These are phyloP conservation scores for Apis laboriosa DNA, from an alignment of 1,140 invertebrate genomes.

Conservation along the genomic window DNA sequence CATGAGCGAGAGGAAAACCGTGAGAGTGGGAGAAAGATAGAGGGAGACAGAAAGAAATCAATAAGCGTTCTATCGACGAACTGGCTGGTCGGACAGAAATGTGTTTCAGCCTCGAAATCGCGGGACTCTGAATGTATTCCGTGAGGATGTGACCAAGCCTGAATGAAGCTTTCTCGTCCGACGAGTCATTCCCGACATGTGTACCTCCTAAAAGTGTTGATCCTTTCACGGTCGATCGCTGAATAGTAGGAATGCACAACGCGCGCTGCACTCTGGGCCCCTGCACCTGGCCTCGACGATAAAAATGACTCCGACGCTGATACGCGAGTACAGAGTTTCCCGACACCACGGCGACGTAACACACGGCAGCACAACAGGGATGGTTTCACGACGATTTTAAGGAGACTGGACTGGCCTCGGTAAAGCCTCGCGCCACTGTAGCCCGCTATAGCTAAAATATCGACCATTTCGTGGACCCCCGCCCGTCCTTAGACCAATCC, in stretches of 20 bases:
- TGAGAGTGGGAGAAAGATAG: slow-evolving; percentile 25
- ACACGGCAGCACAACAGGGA: slow-evolving; percentile 32
- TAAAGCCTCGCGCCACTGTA: slow-evolving; percentile 74
- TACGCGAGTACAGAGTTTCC: not conserved
- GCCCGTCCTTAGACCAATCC: slow-evolving; percentile 60
- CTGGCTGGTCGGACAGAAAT: slow-evolving; percentile 36
- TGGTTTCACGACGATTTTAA: slow-evolving; percentile 59
- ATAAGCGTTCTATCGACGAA: slow-evolving; percentile 59
- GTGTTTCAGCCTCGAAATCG: slow-evolving; percentile 10
- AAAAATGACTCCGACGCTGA: not conserved
- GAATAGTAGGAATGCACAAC: slow-evolving; percentile 7
- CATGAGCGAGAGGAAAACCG: slow-evolving; percentile 30
- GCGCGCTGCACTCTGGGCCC: slow-evolving; percentile 4
- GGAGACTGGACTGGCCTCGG: slow-evolving; percentile 69
- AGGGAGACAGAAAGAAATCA: slow-evolving; percentile 45
- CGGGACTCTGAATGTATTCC: not conserved
- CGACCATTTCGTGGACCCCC: slow-evolving; percentile 75
- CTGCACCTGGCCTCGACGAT: not conserved
- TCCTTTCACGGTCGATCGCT: slow-evolving; percentile 20
- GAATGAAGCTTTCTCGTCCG: not conserved
- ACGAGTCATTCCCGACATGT: not conserved
- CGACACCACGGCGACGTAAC: slow-evolving; percentile 23
- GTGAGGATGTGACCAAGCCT: not conserved
- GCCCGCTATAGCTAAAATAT: slow-evolving; percentile 76
- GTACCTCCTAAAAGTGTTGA: slow-evolving; percentile 25